Percentiles rank a stretch among this genome's conserved stretches.
These are phyloP conservation scores for Papilio elwesi DNA, from an alignment of 2,888 invertebrate genomes.

Conservation along the genomic window DNA sequence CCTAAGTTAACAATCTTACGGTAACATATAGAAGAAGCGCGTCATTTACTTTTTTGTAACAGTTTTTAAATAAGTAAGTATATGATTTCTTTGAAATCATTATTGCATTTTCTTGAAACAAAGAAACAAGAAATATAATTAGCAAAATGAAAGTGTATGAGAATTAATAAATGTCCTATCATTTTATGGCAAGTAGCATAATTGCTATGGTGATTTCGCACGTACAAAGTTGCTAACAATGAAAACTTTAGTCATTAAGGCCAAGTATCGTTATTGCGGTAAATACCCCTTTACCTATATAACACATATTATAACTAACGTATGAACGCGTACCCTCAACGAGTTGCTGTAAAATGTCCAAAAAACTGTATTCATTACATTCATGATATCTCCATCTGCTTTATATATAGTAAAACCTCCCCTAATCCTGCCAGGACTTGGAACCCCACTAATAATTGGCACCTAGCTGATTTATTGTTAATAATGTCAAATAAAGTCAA, in stretches of 20 bases:
- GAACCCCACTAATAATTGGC: too few relatives aligned
- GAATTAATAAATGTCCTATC: conserved; percentile 46
- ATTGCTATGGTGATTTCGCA: conserved; percentile 69
- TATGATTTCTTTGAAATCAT: not conserved
- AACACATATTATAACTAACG: conserved; percentile 51
- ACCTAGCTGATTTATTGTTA: too few relatives aligned
- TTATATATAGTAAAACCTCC: too few relatives aligned
- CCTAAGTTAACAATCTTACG: too few relatives aligned
- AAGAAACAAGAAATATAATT: not conserved
- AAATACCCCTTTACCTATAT: conserved; percentile 8
- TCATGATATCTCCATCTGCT: too few relatives aligned
- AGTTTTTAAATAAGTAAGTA: too few relatives aligned
- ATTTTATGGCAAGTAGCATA: conserved; percentile 48
- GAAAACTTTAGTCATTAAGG: conserved; percentile 78
- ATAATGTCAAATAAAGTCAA: too few relatives aligned
- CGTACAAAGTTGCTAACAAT: conserved; percentile 67
- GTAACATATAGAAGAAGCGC: too few relatives aligned
- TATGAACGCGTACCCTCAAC: conserved; percentile 55
- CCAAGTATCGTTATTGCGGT: conserved; percentile 39
- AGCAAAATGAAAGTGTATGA: not conserved
- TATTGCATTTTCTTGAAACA: not conserved
- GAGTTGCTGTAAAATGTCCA: conserved; percentile 73
- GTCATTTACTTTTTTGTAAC: too few relatives aligned
- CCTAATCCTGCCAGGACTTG: too few relatives aligned
- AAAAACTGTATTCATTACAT: too few relatives aligned